Percentiles rank a stretch among this genome's conserved stretches.
These are phyloP conservation scores for Magallana nippona DNA, from an alignment of 2,888 invertebrate genomes.

Conservation along the genomic window DNA sequence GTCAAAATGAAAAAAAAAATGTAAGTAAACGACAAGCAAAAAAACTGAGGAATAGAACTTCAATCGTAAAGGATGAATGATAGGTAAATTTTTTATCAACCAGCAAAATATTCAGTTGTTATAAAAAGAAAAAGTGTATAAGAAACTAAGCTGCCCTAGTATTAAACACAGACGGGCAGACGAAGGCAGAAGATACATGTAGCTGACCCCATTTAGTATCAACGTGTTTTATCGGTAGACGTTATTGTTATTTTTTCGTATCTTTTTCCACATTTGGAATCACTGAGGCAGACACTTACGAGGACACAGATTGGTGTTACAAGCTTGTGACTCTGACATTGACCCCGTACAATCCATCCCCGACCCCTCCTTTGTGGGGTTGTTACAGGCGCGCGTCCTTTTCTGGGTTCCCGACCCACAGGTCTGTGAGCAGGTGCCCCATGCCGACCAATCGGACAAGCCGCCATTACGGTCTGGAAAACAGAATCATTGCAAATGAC, in stretches of 20 bases:
- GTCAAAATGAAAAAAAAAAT: neutral
- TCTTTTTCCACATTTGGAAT: too few species aligned
- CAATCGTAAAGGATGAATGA: neutral
- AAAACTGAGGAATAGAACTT: neutral
- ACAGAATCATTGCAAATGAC: neutral
- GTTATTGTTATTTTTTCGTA: too few species aligned
- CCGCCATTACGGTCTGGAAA: slow-evolving; percentile 63
- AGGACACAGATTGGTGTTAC: slow-evolving; percentile 54
- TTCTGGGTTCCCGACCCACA: slow-evolving; percentile 60
- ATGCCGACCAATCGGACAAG: slow-evolving; percentile 53
- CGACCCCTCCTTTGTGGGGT: slow-evolving; percentile 56
- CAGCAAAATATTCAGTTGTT: too few species aligned
- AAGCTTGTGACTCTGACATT: slow-evolving; percentile 46
- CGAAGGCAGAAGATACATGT: too few species aligned
- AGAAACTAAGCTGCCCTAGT: too few species aligned
- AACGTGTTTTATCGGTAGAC: too few species aligned
- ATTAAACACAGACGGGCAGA: too few species aligned
- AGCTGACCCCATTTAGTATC: too few species aligned
- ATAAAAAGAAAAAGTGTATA: too few species aligned
- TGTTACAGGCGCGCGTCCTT: slow-evolving; percentile 56
- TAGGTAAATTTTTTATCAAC: too few species aligned
- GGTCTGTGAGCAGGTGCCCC: slow-evolving; percentile 56
- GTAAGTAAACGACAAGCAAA: neutral
- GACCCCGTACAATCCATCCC: slow-evolving; percentile 58
- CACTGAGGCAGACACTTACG: slow-evolving; percentile 44